Conservation (phyloP, 2,888 invertebrate species). For the Ditula angustiorana region DNA sequence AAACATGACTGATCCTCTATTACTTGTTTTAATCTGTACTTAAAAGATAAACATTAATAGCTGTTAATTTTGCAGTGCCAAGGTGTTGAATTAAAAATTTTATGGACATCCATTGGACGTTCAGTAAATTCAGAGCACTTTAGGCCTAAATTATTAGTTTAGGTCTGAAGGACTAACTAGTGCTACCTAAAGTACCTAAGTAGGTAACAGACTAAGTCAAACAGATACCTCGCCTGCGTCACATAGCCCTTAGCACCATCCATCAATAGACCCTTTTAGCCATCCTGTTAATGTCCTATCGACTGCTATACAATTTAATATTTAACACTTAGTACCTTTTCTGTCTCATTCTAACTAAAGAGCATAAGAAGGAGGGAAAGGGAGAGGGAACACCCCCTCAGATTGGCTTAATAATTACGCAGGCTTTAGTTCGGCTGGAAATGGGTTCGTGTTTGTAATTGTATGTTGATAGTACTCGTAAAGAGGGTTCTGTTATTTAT, state of each 20-base stretch:
- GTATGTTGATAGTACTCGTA: slow-evolving; percentile 1
- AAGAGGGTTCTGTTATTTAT: not conserved
- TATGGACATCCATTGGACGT: no score
- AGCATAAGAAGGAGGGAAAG: not conserved
- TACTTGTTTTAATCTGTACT: no score
- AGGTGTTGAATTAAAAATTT: no score
- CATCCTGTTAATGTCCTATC: slow-evolving; percentile 26
- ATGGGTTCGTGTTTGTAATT: slow-evolving; percentile 17
- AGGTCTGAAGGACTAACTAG: slow-evolving; percentile 20
- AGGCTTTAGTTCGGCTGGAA: slow-evolving; percentile 10
- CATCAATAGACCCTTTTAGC: slow-evolving; percentile 36
- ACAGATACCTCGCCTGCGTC: not conserved
- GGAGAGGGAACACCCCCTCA: not conserved
- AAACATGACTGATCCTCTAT: no score
- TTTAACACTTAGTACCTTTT: slow-evolving; percentile 18
- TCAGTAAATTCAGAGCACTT: not conserved
- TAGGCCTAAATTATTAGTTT: slow-evolving; percentile 1
- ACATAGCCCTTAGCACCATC: slow-evolving; percentile 8
- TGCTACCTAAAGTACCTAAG: no score
- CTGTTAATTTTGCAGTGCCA: no score
- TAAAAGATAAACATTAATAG: no score
- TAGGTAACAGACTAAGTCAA: not conserved
- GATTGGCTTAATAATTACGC: slow-evolving; percentile 26
- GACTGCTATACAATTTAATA: slow-evolving; percentile 32
- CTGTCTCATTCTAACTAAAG: slow-evolving; percentile 12